phyloP scores from a whole-genome alignment of 1,140 invertebrate species.

The Lordiphosa clarofinis region DNA sequence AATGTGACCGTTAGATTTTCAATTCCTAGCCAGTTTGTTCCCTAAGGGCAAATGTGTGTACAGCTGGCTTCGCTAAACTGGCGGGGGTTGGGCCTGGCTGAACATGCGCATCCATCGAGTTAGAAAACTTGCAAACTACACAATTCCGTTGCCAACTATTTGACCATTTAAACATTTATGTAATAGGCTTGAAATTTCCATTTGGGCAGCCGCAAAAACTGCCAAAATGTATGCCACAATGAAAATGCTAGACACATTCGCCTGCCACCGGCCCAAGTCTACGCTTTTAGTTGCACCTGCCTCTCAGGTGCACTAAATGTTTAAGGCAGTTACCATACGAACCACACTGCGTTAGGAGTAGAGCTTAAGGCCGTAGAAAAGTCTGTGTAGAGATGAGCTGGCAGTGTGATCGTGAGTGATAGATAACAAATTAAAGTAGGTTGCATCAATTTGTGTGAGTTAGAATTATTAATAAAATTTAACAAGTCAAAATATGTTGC shows the following conservation, averaged over 20 bases:
- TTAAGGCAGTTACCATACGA: slow-evolving; percentile 42
- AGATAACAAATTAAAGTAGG: not conserved
- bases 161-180: slow-evolving; percentile 71
- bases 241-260: slow-evolving; percentile 13
- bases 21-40: slow-evolving; percentile 18
- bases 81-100: slow-evolving; percentile 32
- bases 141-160: slow-evolving; percentile 56
- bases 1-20: slow-evolving; percentile 29
- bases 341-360: slow-evolving; percentile 45
- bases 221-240: slow-evolving; percentile 45
- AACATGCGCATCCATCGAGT: not conserved
- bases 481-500: no score
- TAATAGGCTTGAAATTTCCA: slow-evolving; percentile 73
- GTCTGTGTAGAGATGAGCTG: slow-evolving; percentile 43
- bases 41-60: slow-evolving; percentile 63
- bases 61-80: slow-evolving; percentile 59
- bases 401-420: not conserved
- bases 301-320: slow-evolving; percentile 56
- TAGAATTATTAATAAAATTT: no score
- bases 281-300: slow-evolving; percentile 21
- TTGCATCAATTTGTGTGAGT: no score
- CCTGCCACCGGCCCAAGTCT: not conserved
- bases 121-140: slow-evolving; percentile 33
- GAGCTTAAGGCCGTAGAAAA: slow-evolving; percentile 9
- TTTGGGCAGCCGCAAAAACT: slow-evolving; percentile 60